A percentile compares a stretch with the other conserved stretches of the same genome.
Conservation (phyloP, 2,797 vertebrate genomes). For the Notoglanidium macrostoma region DNA sequence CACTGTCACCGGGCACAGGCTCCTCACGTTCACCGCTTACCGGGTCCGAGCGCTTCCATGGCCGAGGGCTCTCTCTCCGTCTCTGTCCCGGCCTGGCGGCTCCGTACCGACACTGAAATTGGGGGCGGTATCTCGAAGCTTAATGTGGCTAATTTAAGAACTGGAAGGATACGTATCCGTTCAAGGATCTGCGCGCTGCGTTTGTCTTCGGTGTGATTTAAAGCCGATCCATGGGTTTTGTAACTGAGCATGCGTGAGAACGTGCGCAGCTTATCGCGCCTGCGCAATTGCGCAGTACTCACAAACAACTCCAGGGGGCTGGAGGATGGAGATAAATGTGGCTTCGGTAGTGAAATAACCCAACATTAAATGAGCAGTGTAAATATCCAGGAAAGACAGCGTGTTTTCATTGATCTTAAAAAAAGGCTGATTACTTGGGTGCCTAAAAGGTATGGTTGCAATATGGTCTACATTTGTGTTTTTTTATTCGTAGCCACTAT, state of each 20-base stretch:
- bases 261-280: slow-evolving; percentile 47
- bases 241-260: slow-evolving; percentile 73
- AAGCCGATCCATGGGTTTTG: slow-evolving; percentile 71
- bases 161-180: slow-evolving; percentile 68
- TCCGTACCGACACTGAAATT: slow-evolving; percentile 87
- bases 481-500: background rate
- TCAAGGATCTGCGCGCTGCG: slow-evolving; percentile 55
- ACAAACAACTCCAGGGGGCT: background rate
- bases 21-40: slow-evolving; percentile 74
- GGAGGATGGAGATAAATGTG: slow-evolving; percentile 36
- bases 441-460: background rate
- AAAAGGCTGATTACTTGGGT: background rate
- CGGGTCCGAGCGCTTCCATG: slow-evolving; percentile 98
- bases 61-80: slow-evolving; percentile 88
- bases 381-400: background rate
- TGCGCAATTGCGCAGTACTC: slow-evolving; percentile 46
- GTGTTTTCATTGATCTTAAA: background rate
- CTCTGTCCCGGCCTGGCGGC: slow-evolving; percentile 88
- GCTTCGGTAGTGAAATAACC: background rate
- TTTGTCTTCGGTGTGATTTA: slow-evolving; percentile 73
- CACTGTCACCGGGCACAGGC: slow-evolving; percentile 56
- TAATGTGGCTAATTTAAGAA: slow-evolving; percentile 80
- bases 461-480: background rate
- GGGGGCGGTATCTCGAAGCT: slow-evolving; percentile 88
- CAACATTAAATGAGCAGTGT: background rate